phyloP scores from a whole-genome alignment of 2,888 invertebrate species.

The Lepeophtheirus nordmannii region DNA sequence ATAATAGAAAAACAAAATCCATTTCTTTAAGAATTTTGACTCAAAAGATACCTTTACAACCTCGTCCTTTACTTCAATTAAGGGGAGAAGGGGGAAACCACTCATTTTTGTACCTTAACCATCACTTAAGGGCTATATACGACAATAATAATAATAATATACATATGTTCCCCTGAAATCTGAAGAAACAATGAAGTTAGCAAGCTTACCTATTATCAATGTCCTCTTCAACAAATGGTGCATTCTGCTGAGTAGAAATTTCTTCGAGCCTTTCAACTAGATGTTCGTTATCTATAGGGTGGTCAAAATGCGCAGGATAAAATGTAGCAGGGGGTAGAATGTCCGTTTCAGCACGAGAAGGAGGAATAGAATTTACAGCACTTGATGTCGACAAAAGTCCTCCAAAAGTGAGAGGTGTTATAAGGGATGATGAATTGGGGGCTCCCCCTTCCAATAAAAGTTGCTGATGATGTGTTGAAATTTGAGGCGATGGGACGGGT shows the following conservation, averaged over 20 bases:
- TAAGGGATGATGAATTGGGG: neutral
- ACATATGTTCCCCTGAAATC: too few relatives aligned
- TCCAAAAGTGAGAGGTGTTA: neutral
- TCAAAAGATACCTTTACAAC: too few relatives aligned
- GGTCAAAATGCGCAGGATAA: neutral
- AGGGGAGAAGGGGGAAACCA: too few relatives aligned
- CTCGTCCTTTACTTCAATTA: too few relatives aligned
- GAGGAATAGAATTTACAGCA: constrained; percentile 14
- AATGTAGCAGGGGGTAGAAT: neutral
- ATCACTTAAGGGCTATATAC: too few relatives aligned
- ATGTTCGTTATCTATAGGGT: constrained; percentile 17
- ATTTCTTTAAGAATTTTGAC: too few relatives aligned
- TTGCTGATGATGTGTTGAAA: neutral
- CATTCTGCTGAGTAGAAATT: constrained; percentile 11
- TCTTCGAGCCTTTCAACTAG: constrained; percentile 21
- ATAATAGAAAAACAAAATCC: too few relatives aligned
- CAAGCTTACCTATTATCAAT: constrained; percentile 1
- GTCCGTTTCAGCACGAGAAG: constrained; percentile 7
- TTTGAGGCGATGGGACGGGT: constrained; percentile 7
- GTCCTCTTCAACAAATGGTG: constrained; percentile 12
- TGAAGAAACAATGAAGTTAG: too few relatives aligned
- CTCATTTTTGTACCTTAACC: too few relatives aligned
- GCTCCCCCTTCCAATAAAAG: neutral
- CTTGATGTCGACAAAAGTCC: neutral
- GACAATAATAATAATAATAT: too few relatives aligned